phyloP scores from a whole-genome alignment of 2,888 invertebrate species.

The Acanthosepion esculentum region DNA sequence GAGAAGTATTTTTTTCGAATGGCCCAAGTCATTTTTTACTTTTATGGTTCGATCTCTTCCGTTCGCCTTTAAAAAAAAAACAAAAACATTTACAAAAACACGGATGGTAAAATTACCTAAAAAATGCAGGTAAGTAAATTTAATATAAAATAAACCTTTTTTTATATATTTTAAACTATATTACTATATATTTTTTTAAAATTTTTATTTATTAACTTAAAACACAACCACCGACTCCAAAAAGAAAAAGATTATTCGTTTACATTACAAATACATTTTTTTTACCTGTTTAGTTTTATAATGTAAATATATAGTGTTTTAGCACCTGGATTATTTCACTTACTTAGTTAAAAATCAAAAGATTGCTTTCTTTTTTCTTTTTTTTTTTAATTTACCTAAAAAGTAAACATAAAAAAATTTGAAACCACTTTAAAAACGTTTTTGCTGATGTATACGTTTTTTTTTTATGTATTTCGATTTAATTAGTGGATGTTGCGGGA shows the following conservation, averaged over 20 bases:
- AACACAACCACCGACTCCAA: background rate
- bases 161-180: background rate
- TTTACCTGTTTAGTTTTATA: background rate
- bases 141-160: background rate
- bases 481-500: no score
- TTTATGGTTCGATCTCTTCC: no score
- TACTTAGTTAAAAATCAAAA: no score
- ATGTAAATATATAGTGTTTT: no score
- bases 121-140: slow-evolving; percentile 4
- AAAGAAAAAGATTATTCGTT: background rate
- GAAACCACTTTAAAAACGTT: no score
- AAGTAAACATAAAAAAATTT: no score
- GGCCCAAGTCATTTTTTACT: background rate
- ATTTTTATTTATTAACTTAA: background rate
- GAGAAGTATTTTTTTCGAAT: background rate
- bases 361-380: no score
- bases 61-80: no score
- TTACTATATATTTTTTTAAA: background rate
- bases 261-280: background rate
- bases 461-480: no score
- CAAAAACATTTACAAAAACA: background rate
- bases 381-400: no score
- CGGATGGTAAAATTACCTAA: background rate
- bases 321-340: no score
- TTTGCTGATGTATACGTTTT: no score